phyloP scores from a whole-genome alignment of 2,888 invertebrate genomes.

The Ectemnius lituratus region DNA sequence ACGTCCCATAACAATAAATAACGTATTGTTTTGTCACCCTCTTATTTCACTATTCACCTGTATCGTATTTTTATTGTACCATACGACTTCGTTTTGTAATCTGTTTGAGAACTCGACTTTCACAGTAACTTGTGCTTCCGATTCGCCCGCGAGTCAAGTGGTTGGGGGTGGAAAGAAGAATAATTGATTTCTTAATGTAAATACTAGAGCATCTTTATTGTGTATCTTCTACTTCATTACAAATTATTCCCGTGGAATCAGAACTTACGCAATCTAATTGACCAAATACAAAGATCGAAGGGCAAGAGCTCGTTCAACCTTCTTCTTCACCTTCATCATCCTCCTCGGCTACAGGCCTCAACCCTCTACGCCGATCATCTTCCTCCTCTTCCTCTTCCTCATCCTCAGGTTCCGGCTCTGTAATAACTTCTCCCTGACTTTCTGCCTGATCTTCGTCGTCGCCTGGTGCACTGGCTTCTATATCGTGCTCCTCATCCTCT shows the following conservation, averaged over 20 bases:
- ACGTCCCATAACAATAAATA: conserved; percentile 65
- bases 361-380: too few species aligned
- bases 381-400: conserved; percentile 22
- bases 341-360: not conserved
- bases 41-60: conserved; percentile 13
- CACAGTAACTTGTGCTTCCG: conserved; percentile 18
- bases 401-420: not conserved
- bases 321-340: conserved; percentile 20
- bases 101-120: conserved; percentile 17
- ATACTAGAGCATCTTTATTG: too few species aligned
- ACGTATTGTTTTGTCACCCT: not conserved
- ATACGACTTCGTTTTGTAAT: conserved; percentile 13
- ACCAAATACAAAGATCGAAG: too few species aligned
- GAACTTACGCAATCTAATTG: too few species aligned
- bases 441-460: not conserved
- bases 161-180: too few species aligned
- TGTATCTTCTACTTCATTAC: too few species aligned
- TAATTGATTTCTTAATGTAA: too few species aligned
- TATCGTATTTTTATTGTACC: conserved; percentile 14
- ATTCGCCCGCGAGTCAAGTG: conserved; percentile 10
- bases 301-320: conserved; percentile 1
- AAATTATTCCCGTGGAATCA: too few species aligned
- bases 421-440: not conserved
- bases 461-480: not conserved
- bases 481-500: not conserved